Percentiles rank a stretch among this genome's conserved stretches.
phyloP scores from a whole-genome alignment of 2,888 invertebrate species.

The Tipula confusa region DNA sequence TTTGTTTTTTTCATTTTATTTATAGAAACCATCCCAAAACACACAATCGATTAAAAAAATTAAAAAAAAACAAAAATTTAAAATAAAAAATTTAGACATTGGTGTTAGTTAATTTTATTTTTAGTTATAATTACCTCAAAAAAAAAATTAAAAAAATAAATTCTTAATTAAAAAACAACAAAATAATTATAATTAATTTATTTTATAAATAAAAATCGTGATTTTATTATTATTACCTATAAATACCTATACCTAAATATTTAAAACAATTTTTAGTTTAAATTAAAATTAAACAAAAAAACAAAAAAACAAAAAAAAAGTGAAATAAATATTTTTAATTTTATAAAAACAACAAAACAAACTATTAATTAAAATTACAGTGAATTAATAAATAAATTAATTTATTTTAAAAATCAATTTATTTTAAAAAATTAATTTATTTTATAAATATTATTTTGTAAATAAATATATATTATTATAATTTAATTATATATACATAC shows the following conservation, averaged over 20 bases:
- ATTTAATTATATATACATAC: not conserved
- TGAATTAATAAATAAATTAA: no score
- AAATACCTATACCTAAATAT: not conserved
- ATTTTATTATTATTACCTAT: not conserved
- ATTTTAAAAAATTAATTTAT: not conserved
- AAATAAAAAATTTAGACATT: not conserved
- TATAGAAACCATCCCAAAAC: slow-evolving; percentile 20
- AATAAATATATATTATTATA: not conserved
- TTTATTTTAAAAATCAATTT: not conserved
- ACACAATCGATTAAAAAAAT: not conserved
- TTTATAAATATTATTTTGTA: not conserved
- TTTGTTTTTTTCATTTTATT: not conserved
- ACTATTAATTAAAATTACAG: not conserved
- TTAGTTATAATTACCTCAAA: slow-evolving; percentile 25
- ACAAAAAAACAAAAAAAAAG: not conserved
- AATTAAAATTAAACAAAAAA: not conserved
- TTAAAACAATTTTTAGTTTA: not conserved
- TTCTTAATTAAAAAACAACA: slow-evolving; percentile 5
- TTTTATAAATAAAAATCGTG: slow-evolving; percentile 25
- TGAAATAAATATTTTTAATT: slow-evolving; percentile 25
- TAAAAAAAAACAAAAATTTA: not conserved
- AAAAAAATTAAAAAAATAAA: not conserved
- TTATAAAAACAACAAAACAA: not conserved
- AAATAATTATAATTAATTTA: slow-evolving; percentile 25
- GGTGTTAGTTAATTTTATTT: slow-evolving; percentile 20